A percentile compares a stretch with the other conserved stretches of the same genome.
phyloP scores from a whole-genome alignment of 1,140 invertebrate species.

The Diabrotica virgifera region DNA sequence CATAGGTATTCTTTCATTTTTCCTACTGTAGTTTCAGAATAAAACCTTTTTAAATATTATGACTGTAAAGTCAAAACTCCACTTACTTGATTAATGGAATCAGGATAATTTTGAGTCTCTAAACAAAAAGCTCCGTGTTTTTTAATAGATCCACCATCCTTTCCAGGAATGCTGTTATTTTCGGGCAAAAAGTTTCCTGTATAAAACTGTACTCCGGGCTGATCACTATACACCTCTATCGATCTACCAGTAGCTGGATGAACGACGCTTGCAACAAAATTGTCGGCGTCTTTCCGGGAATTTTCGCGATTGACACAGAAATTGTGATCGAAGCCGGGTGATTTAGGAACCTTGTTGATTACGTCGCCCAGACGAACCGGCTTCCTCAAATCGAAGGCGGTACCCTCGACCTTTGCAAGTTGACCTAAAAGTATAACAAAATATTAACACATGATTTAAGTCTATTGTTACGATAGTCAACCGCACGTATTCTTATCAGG shows the following conservation, averaged over 20 bases:
- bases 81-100: conserved; percentile 75
- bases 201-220: conserved; percentile 90
- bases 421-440: conserved; percentile 43
- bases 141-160: conserved; percentile 55
- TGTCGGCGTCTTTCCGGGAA: background rate
- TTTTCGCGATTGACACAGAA: background rate
- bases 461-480: too few relatives aligned
- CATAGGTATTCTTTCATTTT: too few relatives aligned
- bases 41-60: too few relatives aligned
- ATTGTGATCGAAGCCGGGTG: conserved; percentile 61
- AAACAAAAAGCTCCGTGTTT: conserved; percentile 83
- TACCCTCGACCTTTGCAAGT: conserved; percentile 31
- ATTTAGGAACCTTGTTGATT: conserved; percentile 46
- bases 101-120: conserved; percentile 90
- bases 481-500: too few relatives aligned
- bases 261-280: conserved; percentile 50
- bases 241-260: conserved; percentile 69
- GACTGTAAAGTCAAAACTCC: too few relatives aligned
- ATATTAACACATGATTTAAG: too few relatives aligned
- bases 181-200: conserved; percentile 74
- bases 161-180: conserved; percentile 55
- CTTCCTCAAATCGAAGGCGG: conserved; percentile 61
- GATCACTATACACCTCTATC: conserved; percentile 76
- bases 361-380: conserved; percentile 53
- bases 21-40: too few relatives aligned